phyloP scores from a whole-genome alignment of 2,113 vertebrate genomes.

The Chauna torquata region DNA sequence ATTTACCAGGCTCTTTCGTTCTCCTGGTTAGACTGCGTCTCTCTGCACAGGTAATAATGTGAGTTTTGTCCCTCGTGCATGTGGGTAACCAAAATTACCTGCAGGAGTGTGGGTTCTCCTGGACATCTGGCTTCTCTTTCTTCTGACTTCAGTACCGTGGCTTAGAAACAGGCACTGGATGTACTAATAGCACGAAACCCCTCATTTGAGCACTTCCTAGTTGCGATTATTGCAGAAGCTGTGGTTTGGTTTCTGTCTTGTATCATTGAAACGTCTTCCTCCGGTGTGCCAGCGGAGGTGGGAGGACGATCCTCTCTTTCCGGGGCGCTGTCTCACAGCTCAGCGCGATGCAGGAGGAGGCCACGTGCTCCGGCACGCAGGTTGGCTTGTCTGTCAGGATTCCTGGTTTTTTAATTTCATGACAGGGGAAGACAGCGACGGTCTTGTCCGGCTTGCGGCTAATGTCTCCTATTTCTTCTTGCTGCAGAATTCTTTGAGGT shows the following conservation, averaged over 20 bases:
- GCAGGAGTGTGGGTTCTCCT: not conserved
- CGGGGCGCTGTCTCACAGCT: not conserved
- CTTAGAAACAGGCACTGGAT: not conserved
- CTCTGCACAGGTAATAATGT: not conserved
- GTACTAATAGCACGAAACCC: not conserved
- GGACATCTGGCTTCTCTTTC: not conserved
- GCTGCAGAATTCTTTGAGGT: not conserved
- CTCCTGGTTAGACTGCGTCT: not conserved
- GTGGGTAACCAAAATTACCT: not conserved
- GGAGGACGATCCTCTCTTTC: not conserved
- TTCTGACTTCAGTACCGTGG: not conserved
- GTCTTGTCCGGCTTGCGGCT: not conserved
- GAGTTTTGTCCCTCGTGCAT: not conserved
- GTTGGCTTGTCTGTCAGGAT: not conserved
- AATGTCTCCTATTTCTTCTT: not conserved
- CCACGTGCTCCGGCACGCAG: not conserved
- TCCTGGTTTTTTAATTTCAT: not conserved
- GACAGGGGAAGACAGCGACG: not conserved
- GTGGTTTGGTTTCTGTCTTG: not conserved
- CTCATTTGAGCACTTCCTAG: not conserved
- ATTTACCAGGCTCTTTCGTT: not conserved
- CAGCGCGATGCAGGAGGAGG: not conserved
- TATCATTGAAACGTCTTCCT: not conserved
- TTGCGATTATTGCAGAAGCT: not conserved
- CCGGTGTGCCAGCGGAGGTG: not conserved